Evolutionary conservation across 2,113 vertebrate genomes (phyloP), one percentile per base, ranked within the genome.

Genomic region (Siniperca chuatsi): DNA sequence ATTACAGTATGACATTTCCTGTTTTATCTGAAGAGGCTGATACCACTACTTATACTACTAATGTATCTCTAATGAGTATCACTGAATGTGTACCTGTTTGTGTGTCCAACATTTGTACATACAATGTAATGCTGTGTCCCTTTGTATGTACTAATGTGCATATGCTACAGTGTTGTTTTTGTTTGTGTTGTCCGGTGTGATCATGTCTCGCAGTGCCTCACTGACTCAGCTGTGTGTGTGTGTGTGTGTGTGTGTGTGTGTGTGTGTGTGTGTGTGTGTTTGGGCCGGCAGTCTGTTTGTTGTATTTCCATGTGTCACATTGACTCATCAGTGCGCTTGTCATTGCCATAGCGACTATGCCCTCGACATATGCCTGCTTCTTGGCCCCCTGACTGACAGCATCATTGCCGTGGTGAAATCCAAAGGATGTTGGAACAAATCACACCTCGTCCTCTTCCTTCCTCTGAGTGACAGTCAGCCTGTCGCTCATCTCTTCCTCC

Each of bases 281-380:
- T 65, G 23, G 44, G 73, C 40, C 20, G 37, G 75, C 75, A 78
- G 84, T 89, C 75, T 92, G 83, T 92, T 87, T 91, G 84, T 92
- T 87, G 85, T 85, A 73, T 87, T 87, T 90, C 80, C 87, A 75
- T 77, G 79, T 92, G 93, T 91, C 93, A 88, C 87, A 84, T 60
- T 88, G 87, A 91, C 81, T 93, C 91, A 91, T 90, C 84, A 40
- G 85, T 74, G 66, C 1, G 2, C 83, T 61, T 90, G 81, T 92
- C 92, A 92, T 89, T 79, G 81, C 83, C 91, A 83, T 71, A 77
- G 75, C 12, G 84, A 87, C 87, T 82, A 67, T 60, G 77, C 65
- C 9, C 71, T 90, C 29, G 90, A 94, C 93, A 93, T 88, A 92
- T 92, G 89, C 83, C 87, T 68, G 78, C 85, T 86, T 80, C 79